These are phyloP conservation scores for Thalassoma bifasciatum DNA, from an alignment of 2,113 vertebrate species.

Conservation along the genomic window DNA sequence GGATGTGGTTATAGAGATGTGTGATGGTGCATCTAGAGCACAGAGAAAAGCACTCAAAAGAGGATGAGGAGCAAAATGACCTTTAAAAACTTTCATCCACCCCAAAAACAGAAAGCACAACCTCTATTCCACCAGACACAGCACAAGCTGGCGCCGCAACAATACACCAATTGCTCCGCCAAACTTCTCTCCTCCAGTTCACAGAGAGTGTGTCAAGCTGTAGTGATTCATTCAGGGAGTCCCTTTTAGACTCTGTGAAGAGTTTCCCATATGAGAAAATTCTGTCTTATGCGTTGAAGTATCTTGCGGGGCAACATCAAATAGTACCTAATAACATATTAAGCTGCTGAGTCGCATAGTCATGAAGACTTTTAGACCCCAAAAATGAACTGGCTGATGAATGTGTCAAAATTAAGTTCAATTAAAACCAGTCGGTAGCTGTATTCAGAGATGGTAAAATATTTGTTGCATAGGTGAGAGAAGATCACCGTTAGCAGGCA, in stretches of 20 bases:
- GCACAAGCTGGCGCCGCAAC: constrained; percentile 41
- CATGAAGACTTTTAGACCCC: too few relatives aligned
- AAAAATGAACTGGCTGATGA: too few relatives aligned
- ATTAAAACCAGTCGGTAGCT: too few relatives aligned
- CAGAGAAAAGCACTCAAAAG: not conserved
- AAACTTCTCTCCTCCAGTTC: constrained; percentile 50
- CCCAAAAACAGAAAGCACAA: constrained; percentile 49
- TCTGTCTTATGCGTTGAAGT: not conserved
- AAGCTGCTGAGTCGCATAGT: too few relatives aligned
- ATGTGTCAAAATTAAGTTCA: too few relatives aligned
- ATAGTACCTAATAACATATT: too few relatives aligned
- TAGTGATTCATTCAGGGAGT: constrained; percentile 35
- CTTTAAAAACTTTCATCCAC: not conserved
- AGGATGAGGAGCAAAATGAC: constrained; percentile 4
- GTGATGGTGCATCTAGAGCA: constrained; percentile 13
- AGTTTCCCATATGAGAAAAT: not conserved
- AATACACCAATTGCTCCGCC: constrained; percentile 15
- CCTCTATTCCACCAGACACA: constrained; percentile 44
- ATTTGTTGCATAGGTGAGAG: too few relatives aligned
- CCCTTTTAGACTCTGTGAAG: not conserved
- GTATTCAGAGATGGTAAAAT: too few relatives aligned
- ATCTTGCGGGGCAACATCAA: not conserved
- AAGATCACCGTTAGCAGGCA: too few relatives aligned
- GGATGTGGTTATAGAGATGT: constrained; percentile 7
- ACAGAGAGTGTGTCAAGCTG: constrained; percentile 24